Evolutionary conservation across 2,113 vertebrate species (phyloP).

Genomic region (Calcarius ornatus): DNA sequence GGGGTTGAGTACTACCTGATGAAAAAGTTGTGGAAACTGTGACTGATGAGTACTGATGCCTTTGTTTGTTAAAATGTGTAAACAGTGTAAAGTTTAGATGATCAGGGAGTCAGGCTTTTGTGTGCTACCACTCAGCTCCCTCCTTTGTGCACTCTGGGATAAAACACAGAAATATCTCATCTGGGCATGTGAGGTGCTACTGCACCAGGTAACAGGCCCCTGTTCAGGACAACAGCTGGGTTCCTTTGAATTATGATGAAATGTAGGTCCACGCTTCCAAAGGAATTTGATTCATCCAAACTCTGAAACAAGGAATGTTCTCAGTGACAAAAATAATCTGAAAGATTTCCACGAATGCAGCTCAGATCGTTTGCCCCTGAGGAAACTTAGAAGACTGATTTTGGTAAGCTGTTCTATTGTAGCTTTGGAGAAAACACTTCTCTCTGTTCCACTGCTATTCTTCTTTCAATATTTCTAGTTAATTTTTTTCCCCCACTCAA

Average conservation of each 20-base stretch:
- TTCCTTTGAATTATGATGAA: neutral
- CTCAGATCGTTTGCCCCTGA: fast-evolving
- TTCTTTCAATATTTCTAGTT: neutral
- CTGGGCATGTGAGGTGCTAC: neutral
- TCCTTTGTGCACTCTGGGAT: fast-evolving
- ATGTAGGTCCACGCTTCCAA: neutral
- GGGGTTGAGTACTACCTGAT: neutral
- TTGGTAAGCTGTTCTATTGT: neutral
- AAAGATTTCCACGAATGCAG: neutral
- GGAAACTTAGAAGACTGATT: neutral
- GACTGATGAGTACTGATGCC: too few relatives aligned
- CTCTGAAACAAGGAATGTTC: neutral
- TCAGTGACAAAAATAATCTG: neutral
- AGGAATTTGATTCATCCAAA: neutral
- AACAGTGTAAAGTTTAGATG: neutral
- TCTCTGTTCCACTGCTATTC: neutral
- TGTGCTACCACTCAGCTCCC: neutral
- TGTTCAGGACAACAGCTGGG: fast-evolving
- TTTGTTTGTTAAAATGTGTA: neutral
- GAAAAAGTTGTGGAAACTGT: neutral
- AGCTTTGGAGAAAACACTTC: neutral
- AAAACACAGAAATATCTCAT: neutral
- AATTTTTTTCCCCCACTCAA: neutral
- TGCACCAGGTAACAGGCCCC: fast-evolving
- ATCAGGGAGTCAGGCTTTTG: neutral